These are phyloP conservation scores for Patella depressa DNA, from an alignment of 2,888 invertebrate species.

Conservation along the genomic window DNA sequence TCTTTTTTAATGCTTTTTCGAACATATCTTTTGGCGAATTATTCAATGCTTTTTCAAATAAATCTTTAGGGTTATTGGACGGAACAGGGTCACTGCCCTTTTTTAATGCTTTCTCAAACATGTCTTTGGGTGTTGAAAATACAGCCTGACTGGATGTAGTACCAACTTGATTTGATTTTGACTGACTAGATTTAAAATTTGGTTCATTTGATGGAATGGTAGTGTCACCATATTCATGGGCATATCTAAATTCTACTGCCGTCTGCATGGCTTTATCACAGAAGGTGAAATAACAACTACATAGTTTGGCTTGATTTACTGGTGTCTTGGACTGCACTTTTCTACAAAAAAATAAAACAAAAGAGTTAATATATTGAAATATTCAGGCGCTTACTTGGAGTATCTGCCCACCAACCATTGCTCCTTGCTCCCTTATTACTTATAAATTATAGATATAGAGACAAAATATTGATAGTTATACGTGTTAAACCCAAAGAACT, in stretches of 20 bases:
- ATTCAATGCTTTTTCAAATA: not conserved
- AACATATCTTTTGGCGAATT: conserved; percentile 10
- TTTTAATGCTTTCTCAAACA: conserved; percentile 45
- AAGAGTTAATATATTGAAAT: not conserved
- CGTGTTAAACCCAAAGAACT: too few species aligned
- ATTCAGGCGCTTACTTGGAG: too few species aligned
- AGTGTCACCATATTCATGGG: conserved; percentile 66
- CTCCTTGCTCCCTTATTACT: too few species aligned
- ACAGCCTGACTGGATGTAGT: not conserved
- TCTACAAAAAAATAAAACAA: conserved; percentile 7
- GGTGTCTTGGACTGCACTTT: conserved; percentile 13
- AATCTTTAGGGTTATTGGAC: not conserved
- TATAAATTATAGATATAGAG: too few species aligned
- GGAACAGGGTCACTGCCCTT: not conserved
- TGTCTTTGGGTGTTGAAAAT: conserved; percentile 39
- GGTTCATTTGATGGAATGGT: conserved; percentile 48
- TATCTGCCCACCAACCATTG: not conserved
- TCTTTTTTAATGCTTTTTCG: not conserved
- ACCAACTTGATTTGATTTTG: conserved; percentile 39
- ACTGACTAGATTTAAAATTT: conserved; percentile 46
- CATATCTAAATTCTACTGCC: conserved; percentile 60
- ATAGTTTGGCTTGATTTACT: conserved; percentile 24
- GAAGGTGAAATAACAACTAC: conserved; percentile 50
- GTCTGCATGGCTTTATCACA: conserved; percentile 57
- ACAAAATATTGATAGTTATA: too few species aligned